Base-by-base conservation (phyloP, 2,888 invertebrate genomes). In the Drosophila rellima region DNA sequence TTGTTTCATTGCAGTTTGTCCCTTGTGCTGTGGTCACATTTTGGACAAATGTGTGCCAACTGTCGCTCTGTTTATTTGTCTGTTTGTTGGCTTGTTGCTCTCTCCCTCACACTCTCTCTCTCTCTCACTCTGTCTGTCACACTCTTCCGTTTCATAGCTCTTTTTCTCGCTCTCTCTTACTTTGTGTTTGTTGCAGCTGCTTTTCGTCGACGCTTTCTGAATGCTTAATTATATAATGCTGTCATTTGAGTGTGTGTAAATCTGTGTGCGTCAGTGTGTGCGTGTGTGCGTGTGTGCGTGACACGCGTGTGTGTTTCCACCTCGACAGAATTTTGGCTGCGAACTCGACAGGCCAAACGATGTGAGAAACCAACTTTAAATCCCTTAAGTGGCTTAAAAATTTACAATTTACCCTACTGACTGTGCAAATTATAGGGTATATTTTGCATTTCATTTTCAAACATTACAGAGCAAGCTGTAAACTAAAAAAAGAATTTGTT, bases 171-270 rank as follows among this genome's bases (percentile, higher is more conserved):
- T 31, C 31, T 8, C n/a, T 42, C 23, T 29, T n/a, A n/a, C n/a
- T n/a, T n/a, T n/a, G n/a, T n/a, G n/a, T n/a, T n/a, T 65, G 72
- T 55, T 65, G 39, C 65, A 42, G 63, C 59, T 47, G 62, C 47
- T 26, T 68, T 74, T 45, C 45, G 61, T 37, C 40, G 26, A 54
- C 88, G 71, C 75, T 74, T 70, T 76, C 54, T 85, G 87, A 84
- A 88, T 88, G 73, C 89, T 87, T 87, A 88, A 88, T 88, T 87
- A 81, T 67, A 65, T 78, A 88, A 78, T 44, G 60, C 64, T 62
- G 51, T 62, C 72, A 77, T 60, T 63, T 72, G 54, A 61, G 39
- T 66, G 47, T 47, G 39, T 35, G 39, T 55, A 61, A n/a, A n/a
- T 54, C 20, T 55, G 62, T 74, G 66, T 57, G 68, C 47, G 61